Conservation (phyloP, 37 sponge, comb jelly and placozoan species). For the Hexactinellida sp. region DNA sequence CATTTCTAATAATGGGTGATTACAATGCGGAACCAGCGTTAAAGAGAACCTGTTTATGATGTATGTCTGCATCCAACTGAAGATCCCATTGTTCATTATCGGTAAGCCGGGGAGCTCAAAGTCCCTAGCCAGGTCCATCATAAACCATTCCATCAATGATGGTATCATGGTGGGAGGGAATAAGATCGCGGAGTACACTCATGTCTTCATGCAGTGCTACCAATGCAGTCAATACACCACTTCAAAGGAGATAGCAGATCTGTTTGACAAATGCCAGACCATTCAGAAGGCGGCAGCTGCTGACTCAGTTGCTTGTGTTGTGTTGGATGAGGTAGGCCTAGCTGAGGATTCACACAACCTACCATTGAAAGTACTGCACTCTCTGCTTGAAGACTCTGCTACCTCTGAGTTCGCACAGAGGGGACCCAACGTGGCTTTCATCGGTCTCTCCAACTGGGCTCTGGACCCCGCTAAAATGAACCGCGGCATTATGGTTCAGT, state of each 20-base stretch:
- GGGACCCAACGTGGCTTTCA: conserved; percentile 15
- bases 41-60: conserved; percentile 48
- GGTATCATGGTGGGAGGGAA: conserved; percentile 39
- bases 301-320: conserved; percentile 18
- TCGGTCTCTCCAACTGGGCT: conserved; percentile 38
- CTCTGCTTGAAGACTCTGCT: conserved; percentile 22
- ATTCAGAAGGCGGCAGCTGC: background rate
- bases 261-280: background rate
- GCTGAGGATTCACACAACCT: conserved; percentile 33
- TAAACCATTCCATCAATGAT: background rate
- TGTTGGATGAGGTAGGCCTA: conserved; percentile 28
- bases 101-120: conserved; percentile 44
- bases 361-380: conserved; percentile 34
- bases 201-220: conserved; percentile 24
- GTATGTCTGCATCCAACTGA: conserved; percentile 38
- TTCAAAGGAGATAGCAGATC: background rate
- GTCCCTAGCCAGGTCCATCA: conserved; percentile 13
- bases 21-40: too few relatives aligned
- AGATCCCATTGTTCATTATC: conserved; percentile 34
- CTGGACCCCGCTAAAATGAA: conserved; percentile 43
- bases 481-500: conserved; percentile 24
- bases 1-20: too few relatives aligned
- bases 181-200: conserved; percentile 24
- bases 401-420: background rate
- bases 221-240: conserved; percentile 25